phyloP scores from a whole-genome alignment of 2,113 vertebrate genomes.

The Malurus cyaneus region DNA sequence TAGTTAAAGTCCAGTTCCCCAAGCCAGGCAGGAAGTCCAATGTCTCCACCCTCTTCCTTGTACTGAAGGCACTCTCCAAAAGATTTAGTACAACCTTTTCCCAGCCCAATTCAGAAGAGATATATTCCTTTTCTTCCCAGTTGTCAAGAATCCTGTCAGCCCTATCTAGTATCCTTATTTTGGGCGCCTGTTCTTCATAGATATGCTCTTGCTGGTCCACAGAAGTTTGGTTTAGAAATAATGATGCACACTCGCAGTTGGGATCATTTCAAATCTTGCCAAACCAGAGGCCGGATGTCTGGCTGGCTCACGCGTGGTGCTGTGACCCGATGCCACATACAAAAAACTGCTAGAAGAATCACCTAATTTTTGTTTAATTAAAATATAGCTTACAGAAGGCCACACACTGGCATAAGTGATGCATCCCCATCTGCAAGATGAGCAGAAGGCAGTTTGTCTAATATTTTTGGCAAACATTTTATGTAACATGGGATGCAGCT shows the following conservation, averaged over 20 bases:
- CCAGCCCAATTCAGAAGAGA: not conserved
- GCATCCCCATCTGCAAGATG: not conserved
- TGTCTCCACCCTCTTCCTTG: conserved; percentile 31
- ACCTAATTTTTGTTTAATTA: not conserved
- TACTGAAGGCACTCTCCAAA: not conserved
- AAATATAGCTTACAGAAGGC: not conserved
- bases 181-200: not conserved
- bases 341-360: not conserved
- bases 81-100: conserved; percentile 20
- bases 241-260: accelerated
- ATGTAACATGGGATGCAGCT: not conserved
- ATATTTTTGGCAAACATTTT: not conserved
- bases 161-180: not conserved
- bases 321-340: not conserved
- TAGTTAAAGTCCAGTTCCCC: not conserved
- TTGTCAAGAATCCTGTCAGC: not conserved
- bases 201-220: not conserved
- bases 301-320: not conserved
- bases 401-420: not conserved
- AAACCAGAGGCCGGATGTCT: not conserved
- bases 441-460: not conserved
- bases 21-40: not conserved
- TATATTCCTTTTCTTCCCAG: not conserved
- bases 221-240: not conserved
- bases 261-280: not conserved